Base-by-base conservation (phyloP, 2,888 invertebrate species). In the Epinotia brunnichana region DNA sequence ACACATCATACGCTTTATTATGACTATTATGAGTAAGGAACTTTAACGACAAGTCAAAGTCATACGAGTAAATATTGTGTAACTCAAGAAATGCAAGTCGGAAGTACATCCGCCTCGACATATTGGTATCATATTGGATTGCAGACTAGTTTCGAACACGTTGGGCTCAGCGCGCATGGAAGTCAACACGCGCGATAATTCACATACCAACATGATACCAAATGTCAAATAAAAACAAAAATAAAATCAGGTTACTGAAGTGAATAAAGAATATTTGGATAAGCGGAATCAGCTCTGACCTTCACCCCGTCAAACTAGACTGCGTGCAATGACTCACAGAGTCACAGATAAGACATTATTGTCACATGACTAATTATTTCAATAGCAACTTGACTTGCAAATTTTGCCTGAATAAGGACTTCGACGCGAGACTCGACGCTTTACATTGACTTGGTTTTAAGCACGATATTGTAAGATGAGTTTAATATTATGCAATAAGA, bases 281-380 rank as follows among this genome's bases (percentile, higher is more conserved):
- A 60, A 66, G 24, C 53, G 9, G 53, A 54, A 51, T 21, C 24
- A 62, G 60, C 19, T 39, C 15, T 61, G 56, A 62, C 68, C 72
- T 72, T 72, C 68, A 57, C 67, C 68, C 41, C 17, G 3, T 17
- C 60, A 35, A 61, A 39, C 72, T 48, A 51, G 59, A 66, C 66
- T 48, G 24, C 21, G 53, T n/a, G 44, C 24, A n/a, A 61, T 68
- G 68, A 72, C 39, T 68, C 67, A 72, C 17, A 62, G 68, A 72
- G 24, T 68, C 67, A 72, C 17, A 62, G 67, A 62, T 72, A 72
- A 72, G 54, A 68, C 56, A 56, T 72, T 67, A 67, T 67, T 72
- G 72, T 61, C 48, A 61, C 62, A 72, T 62, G 67, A 62, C 39
- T 48, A 51, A 72, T 67, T 68, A 72, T 48, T 67, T 54, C 66